Conservation (phyloP, 2,113 vertebrate genomes). For the Thinocorus orbignyianus region DNA sequence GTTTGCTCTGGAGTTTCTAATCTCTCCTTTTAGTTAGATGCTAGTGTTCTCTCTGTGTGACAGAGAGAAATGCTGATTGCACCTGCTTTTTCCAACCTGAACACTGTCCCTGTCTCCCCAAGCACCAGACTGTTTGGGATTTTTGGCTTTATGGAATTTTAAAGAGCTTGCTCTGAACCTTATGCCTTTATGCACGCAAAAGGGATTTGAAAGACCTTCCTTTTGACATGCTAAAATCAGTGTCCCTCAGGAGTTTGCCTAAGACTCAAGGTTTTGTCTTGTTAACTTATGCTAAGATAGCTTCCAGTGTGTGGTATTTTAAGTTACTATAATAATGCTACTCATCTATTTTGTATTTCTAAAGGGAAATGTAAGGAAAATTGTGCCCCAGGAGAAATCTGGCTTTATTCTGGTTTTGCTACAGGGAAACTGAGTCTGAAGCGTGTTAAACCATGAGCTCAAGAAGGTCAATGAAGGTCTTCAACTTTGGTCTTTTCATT, state of each 20-base stretch:
- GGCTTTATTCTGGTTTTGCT: not conserved
- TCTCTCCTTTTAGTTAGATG: not conserved
- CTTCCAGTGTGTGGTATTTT: not conserved
- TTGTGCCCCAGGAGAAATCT: not conserved
- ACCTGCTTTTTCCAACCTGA: not conserved
- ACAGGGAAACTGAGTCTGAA: not conserved
- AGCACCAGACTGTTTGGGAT: not conserved
- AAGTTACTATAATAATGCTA: not conserved
- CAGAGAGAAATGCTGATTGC: not conserved
- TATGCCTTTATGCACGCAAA: not conserved
- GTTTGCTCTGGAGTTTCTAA: not conserved
- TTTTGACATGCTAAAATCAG: not conserved
- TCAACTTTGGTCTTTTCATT: not conserved
- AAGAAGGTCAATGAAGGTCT: not conserved
- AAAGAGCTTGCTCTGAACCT: not conserved
- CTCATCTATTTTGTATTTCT: not conserved
- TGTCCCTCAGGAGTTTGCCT: not conserved
- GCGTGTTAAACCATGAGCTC: not conserved
- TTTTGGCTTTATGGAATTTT: not conserved
- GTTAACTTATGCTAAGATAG: not conserved
- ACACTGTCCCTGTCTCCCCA: not conserved
- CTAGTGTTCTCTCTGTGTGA: not conserved
- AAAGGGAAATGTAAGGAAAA: not conserved
- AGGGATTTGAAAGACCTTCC: not conserved
- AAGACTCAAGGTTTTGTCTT: not conserved